Base-by-base conservation (phyloP, 2,797 vertebrate genomes). In the Geotrypetes seraphini region DNA sequence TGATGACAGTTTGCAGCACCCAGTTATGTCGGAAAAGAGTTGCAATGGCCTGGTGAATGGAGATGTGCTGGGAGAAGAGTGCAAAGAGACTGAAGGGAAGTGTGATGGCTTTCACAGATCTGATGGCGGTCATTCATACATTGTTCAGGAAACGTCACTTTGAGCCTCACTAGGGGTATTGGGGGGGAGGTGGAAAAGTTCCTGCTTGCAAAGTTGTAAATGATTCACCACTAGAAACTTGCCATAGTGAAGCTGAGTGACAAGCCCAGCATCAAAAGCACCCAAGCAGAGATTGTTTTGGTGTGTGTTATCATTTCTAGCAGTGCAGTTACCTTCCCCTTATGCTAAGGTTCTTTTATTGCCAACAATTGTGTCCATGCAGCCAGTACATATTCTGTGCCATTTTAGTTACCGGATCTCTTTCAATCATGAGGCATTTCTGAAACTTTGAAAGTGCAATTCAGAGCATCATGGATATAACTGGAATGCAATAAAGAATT, bases 101-200 rank as follows among this genome's bases (percentile, higher is more conserved):
- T 54, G 36, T 4, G 46, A 53, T 0, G 59, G 63, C 2, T 47
- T 37, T 5, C 8, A 23, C 21, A 50, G 49, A 3, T 13, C 20
- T 0, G 43, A 28, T 0, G 43, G 19, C 2, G 42, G 54, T 3
- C 70, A 68, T 1, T 1, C 64, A 12, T 77, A 55, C 1, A 1
- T 70, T 11, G 28, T 81, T 28, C 69, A 74, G 19, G 79, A 80
- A 59, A 80, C 79, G 5, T 61, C 73, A 4, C 63, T 81, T 28
- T 83, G 63, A 79, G 1, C n/a, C 0, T 5, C 3, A 17, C 16
- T 10, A 1, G 1, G 5, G 3, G 5, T 16, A 3, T 7, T 3
- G 0, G 2, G 2, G 1, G 1, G 0, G n/a, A 3, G 16, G 26
- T 3, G 2, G 6, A 7, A 3, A 2, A 4, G 3, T 8, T 16